These are phyloP conservation scores for Panagrolaimus sp. DNA, from an alignment of 1,140 invertebrate species.

Conservation along the genomic window DNA sequence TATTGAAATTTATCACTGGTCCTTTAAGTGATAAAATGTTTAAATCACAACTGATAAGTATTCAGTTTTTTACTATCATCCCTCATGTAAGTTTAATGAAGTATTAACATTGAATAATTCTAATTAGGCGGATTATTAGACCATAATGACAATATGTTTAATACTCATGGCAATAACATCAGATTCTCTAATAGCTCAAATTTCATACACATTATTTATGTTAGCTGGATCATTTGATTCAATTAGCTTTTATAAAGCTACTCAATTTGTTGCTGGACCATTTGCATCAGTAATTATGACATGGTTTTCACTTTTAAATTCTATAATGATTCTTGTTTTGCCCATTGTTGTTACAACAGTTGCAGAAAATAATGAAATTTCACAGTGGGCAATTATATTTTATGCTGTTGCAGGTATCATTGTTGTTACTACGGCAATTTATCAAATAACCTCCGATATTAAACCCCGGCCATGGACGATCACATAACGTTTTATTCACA, in stretches of 20 bases:
- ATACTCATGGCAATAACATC: constrained; percentile 39
- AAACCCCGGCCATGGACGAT: constrained; percentile 29
- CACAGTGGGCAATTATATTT: constrained; percentile 28
- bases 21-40: constrained; percentile 33
- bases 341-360: constrained; percentile 14
- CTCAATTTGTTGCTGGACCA: constrained; percentile 35
- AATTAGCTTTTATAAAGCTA: constrained; percentile 26
- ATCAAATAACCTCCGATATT: constrained; percentile 33
- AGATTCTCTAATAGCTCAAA: constrained; percentile 24
- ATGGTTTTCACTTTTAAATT: constrained; percentile 22
- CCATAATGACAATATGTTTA: constrained; percentile 46
- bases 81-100: no score
- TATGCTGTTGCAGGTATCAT: constrained; percentile 11
- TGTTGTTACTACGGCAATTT: constrained; percentile 24
- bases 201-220: constrained; percentile 39
- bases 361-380: constrained; percentile 18
- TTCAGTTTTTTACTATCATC: constrained; percentile 26
- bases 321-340: constrained; percentile 29
- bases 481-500: no score
- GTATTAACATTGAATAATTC: background rate
- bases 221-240: constrained; percentile 42
- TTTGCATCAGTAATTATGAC: constrained; percentile 34
- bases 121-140: constrained; percentile 40
- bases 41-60: constrained; percentile 18
- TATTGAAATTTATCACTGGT: constrained; percentile 40